Evolutionary conservation across 1,140 invertebrate genomes (phyloP), one percentile per base, ranked within the genome.

Genomic region (Myzus persicae): DNA sequence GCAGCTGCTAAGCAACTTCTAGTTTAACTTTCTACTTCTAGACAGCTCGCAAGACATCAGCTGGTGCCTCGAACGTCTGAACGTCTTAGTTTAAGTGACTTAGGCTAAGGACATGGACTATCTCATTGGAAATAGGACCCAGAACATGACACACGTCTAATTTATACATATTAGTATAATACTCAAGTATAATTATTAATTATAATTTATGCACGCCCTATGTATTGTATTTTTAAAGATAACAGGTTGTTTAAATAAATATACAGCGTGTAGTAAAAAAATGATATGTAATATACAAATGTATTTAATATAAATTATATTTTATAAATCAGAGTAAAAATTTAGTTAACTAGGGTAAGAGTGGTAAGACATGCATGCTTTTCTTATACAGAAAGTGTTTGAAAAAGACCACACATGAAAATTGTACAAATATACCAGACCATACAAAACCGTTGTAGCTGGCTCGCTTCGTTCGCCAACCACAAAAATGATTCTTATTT

Each of bases 1-100:
- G 59, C 31, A 76, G n/a, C 59, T n/a, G 59, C 22, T 76, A n/a
- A 76, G 18, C 59, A 76, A 76, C 14, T n/a, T 18, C n/a, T 76
- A 76, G 11, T 76, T 76, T 76, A 76, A 76, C 31, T 76, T 76
- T 76, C n/a, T 76, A n/a, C 59, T n/a, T 76, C n/a, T 76, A 76
- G 59, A n/a, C 59, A 76, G 59, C 59, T 76, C 31, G n/a, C 31
- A 76, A n/a, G 31, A 76, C 31, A 76, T 76, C 59, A 76, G 59
- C n/a, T 76, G 59, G 31, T 76, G 59, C n/a, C 31, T n/a, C 59
- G 14, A 76, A 76, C 59, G 31, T 24, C 22, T 76, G 14, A 76
- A 76, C 36, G 54, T 59, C 26, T 59, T 59, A 59, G 54, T 59
- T 59, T 59, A 31, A 59, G 54, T 59, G 59, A n/a, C 31, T 67